Base-by-base conservation (phyloP, 2,888 invertebrate genomes). In the Idaea dimidiata region DNA sequence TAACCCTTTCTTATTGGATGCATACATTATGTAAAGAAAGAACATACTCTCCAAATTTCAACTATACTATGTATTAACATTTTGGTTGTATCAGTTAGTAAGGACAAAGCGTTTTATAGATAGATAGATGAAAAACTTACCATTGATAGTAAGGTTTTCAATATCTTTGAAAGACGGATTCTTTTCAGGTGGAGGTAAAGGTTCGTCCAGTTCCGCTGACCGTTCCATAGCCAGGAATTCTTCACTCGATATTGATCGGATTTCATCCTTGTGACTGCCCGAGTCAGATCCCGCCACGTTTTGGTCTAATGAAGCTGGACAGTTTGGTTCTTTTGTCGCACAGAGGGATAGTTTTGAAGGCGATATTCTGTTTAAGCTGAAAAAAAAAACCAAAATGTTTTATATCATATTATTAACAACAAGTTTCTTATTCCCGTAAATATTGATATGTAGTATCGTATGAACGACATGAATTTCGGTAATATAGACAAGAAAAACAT, bases 151-250 rank as follows among this genome's bases (percentile, higher is more conserved):
- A 66, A 79, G 81, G 68, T 70, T 76, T 18, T 81, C 84, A 31
- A 77, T 67, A 32, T 89, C 88, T 66, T 88, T 89, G 65, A 77
- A 81, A 2, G 69, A 75, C 64, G 62, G 69, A 54, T 73, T 72
- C 57, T 77, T 66, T 43, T 83, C 84, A 2, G 79, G 76, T 32
- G 80, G 79, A 10, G 81, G 77, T 59, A 84, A 59, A 0, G 87
- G 80, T 58, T 78, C 84, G 8, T 88, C 83, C 7, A 86, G 64
- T 62, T 92, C 92, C 1, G 91, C 81, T 6, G 89, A 88, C n/a
- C 91, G 84, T 69, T 92, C 92, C 91, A 92, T 91, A 10, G 91
- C 92, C 24, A 91, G 79, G 71, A 92, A 92, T 73, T 92, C 92
- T 14, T 92, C 92, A 66, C 92, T 92, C 57, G 91, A 91, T 58